These are phyloP conservation scores for Pristionchus entomophagus DNA, from an alignment of 2,888 invertebrate species.

Conservation along the genomic window DNA sequence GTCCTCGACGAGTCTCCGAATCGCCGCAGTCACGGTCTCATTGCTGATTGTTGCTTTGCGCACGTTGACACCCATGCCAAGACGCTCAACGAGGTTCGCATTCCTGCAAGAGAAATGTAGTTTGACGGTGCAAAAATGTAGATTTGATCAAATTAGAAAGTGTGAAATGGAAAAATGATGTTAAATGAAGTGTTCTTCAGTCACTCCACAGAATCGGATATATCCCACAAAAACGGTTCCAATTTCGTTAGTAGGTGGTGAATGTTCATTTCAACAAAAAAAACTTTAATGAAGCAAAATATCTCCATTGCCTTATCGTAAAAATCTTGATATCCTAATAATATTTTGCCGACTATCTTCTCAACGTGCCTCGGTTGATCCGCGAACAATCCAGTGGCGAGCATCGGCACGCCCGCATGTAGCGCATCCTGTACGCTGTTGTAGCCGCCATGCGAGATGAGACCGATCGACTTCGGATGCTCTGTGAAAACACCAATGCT, in stretches of 20 bases:
- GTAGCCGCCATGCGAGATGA: slow-evolving; percentile 86
- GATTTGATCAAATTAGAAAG: too few relatives aligned
- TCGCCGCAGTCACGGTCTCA: background rate
- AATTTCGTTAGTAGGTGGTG: too few relatives aligned
- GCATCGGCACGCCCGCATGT: slow-evolving; percentile 59
- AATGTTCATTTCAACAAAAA: too few relatives aligned
- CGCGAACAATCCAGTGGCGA: slow-evolving; percentile 61
- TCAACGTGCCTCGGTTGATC: slow-evolving; percentile 53
- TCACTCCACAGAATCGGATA: background rate
- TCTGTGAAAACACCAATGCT: slow-evolving; percentile 76
- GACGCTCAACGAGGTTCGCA: background rate
- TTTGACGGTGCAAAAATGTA: too few relatives aligned
- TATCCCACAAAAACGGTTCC: background rate
- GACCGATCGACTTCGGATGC: slow-evolving; percentile 83
- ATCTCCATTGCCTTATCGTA: too few relatives aligned
- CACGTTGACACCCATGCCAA: slow-evolving; percentile 25
- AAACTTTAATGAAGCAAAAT: too few relatives aligned
- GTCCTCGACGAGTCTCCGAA: slow-evolving; percentile 17
- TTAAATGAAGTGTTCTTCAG: background rate
- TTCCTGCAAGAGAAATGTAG: too few relatives aligned
- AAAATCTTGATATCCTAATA: too few relatives aligned
- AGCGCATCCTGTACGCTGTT: slow-evolving; percentile 60
- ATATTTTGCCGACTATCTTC: too few relatives aligned
- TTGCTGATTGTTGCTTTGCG: background rate
- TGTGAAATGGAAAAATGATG: too few relatives aligned